Evolutionary conservation across 2,113 vertebrate species (phyloP).

Genomic region (Myodes glareolus): DNA sequence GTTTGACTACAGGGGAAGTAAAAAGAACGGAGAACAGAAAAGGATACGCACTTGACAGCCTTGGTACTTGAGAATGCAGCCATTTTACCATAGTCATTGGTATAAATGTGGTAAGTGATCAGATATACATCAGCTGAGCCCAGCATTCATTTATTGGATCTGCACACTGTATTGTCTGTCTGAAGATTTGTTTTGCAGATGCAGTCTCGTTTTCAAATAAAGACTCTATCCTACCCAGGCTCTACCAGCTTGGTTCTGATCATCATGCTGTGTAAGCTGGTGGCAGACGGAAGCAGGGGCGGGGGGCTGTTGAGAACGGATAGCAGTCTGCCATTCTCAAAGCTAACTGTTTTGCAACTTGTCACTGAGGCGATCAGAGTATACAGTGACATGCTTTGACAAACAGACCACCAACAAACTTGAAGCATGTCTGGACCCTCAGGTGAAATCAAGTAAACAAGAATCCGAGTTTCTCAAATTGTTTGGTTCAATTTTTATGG

Average conservation of each 20-base stretch:
- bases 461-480: slow-evolving; percentile 48
- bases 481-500: slow-evolving; percentile 22
- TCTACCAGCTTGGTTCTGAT: not conserved
- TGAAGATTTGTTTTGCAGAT: not conserved
- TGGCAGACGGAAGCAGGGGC: slow-evolving; percentile 53
- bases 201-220: not conserved
- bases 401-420: slow-evolving; percentile 61
- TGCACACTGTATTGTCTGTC: not conserved
- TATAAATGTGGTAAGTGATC: not conserved
- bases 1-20: not conserved
- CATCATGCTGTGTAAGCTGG: not conserved
- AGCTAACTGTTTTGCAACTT: slow-evolving; percentile 41
- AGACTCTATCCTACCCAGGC: not conserved
- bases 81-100: not conserved
- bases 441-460: slow-evolving; percentile 60
- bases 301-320: slow-evolving; percentile 34
- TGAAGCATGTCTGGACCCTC: slow-evolving; percentile 38
- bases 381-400: slow-evolving; percentile 21
- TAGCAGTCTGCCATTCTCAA: slow-evolving; percentile 43
- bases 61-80: not conserved
- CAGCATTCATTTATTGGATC: not conserved
- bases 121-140: not conserved
- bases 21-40: not conserved
- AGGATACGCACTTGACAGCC: too few species aligned
- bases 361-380: slow-evolving; percentile 44